Base-by-base conservation (phyloP, 2,888 invertebrate species). In the Sminthurides aquaticus region DNA sequence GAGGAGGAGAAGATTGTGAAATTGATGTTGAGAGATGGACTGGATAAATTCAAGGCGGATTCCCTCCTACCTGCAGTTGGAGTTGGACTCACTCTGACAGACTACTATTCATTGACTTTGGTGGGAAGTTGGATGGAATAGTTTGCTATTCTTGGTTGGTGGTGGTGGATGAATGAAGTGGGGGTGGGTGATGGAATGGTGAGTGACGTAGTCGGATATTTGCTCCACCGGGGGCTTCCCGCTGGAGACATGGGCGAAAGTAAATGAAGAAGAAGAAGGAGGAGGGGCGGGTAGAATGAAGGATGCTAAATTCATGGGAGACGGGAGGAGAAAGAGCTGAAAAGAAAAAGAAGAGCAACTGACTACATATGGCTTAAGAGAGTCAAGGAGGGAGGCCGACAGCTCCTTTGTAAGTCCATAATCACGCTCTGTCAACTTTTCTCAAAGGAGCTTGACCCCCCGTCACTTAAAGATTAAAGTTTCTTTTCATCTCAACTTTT, bases 401-500 rank as follows among this genome's bases (percentile, higher is more conserved):
- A 64, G 63, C 60, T 64, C 64, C 67, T 67, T 67, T 67, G 67
- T 67, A 64, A 67, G 60, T 64, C 64, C 63, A 67, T 67, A 67
- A 67, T 67, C 67, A 67, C 65, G 67, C 65, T 62, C 67, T 65
- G 67, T 67, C 67, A 65, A 67, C 54, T 67, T 67, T 64, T 57
- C 64, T 67, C 55, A 64, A 67, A 64, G 66, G 66, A 63, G 64
- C 64, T 64, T 67, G 67, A 64, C 67, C 64, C 64, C 64, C 60
- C 64, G 66, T 66, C 66, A 62, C 43, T 48, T 62, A 49, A 55
- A 66, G 66, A 66, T 66, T 66, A 66, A 66, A 66, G 62, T 62
- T 66, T 62, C 62, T 62, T 66, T 62, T 66, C 55, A 61, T 61
- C 55, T 61, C 61, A 61, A 61, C 61, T 61, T 61, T 61, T 54